Percentiles rank a stretch among this genome's conserved stretches.
Evolutionary conservation across 2,113 vertebrate genomes (phyloP).

Genomic region (Hylia prasina): DNA sequence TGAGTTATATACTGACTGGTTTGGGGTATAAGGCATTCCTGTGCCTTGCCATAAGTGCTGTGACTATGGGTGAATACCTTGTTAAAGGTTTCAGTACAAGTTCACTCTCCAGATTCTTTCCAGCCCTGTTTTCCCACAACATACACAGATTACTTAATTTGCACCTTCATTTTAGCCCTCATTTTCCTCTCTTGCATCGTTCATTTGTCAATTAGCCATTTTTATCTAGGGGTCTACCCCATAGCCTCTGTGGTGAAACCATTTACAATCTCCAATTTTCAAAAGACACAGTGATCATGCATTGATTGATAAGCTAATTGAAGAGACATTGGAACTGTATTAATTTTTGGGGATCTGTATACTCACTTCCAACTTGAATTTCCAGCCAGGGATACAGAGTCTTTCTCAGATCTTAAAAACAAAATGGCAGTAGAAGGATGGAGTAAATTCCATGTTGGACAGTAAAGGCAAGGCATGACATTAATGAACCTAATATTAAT

Average conservation of each 20-base stretch:
- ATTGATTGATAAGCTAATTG: neutral
- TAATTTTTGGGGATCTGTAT: neutral
- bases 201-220: neutral
- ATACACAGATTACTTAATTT: neutral
- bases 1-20: neutral
- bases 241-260: neutral
- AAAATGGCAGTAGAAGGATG: rapidly evolving
- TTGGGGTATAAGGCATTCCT: neutral
- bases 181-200: neutral
- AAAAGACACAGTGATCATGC: neutral
- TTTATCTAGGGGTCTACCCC: neutral
- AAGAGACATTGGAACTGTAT: neutral
- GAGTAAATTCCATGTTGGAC: neutral
- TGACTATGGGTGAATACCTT: neutral
- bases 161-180: neutral
- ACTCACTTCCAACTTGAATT: neutral
- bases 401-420: neutral
- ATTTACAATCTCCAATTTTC: neutral
- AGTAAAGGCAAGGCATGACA: neutral
- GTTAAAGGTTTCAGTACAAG: neutral
- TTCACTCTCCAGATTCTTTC: neutral
- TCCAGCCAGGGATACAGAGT: neutral
- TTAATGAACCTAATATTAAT: neutral
- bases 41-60: neutral
- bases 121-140: neutral